Evolutionary conservation across 2,797 vertebrate species (phyloP), one percentile per base, ranked within the genome.

Genomic region (Adrianichthys oophorus): DNA sequence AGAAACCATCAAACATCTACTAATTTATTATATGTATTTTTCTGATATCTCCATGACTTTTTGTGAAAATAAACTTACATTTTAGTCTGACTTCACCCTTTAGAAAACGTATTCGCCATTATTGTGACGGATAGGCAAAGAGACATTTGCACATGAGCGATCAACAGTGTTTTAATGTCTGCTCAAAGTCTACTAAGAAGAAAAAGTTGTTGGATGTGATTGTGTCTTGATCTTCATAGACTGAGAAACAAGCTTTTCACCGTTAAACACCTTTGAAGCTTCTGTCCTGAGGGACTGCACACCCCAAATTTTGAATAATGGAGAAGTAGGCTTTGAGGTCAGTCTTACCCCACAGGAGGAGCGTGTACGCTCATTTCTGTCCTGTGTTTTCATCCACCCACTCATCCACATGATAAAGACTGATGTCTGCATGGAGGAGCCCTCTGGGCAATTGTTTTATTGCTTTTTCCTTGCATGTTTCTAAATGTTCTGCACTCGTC

Each of bases 301-400:
- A 52, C 62, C 55, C 47, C 62, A 10, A 24, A 26, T 71, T 48
- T 49, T 61, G 52, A 72, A 62, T 66, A 56, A 62, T 29, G 44
- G 61, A 57, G 74, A 78, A 80, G 56, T 73, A 7, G 65, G 57
- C 70, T 54, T 60, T 5, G 46, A 58, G 80, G 80, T 75, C 77
- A 74, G 3, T 51, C 59, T 57, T 15, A 45, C 26, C 56, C 73
- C 61, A 56, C 50, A 82, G 71, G 71, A 75, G 24, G 49, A 56
- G 54, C 53, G 59, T 55, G 45, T 57, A 48, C 4, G 19, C 56
- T 65, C n/a, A 45, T 56, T 59, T 68, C 26, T 58, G 56, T 57
- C 42, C 57, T 60, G 17, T 48, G 58, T 65, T 63, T 68, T 68
- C 18, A 14, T 70, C 60, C 83, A 29, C 76, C 72, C 77, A 79